These are phyloP conservation scores for Hypomesus transpacificus DNA, from an alignment of 2,113 vertebrate species.

Conservation along the genomic window DNA sequence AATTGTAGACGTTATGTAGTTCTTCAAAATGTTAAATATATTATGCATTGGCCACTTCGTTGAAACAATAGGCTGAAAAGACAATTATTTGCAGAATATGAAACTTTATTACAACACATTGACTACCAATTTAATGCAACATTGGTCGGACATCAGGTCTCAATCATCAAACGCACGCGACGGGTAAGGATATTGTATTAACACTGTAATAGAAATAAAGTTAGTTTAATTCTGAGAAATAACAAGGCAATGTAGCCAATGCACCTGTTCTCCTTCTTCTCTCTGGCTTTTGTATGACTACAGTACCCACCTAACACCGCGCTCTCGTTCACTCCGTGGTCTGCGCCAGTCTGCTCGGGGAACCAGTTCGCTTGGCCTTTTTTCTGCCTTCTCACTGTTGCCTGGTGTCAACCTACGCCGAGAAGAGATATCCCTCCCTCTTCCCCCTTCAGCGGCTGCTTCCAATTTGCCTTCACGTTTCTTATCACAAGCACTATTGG, in stretches of 20 bases:
- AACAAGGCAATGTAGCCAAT: slow-evolving; percentile 41
- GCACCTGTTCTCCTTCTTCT: slow-evolving; percentile 70
- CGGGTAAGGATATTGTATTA: neutral
- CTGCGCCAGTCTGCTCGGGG: slow-evolving; percentile 73
- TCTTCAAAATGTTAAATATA: too few species aligned
- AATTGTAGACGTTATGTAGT: too few species aligned
- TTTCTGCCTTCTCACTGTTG: slow-evolving; percentile 71
- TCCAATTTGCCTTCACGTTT: slow-evolving; percentile 69
- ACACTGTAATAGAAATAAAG: neutral
- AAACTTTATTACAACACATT: neutral
- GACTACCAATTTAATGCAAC: neutral
- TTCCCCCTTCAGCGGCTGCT: slow-evolving; percentile 60
- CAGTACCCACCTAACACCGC: slow-evolving; percentile 73
- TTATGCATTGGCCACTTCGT: neutral
- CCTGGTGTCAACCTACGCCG: slow-evolving; percentile 77
- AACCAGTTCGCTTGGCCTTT: slow-evolving; percentile 73
- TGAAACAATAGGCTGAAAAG: neutral
- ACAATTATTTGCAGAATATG: neutral
- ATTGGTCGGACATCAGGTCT: neutral
- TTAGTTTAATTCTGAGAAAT: neutral
- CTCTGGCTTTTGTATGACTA: slow-evolving; percentile 55
- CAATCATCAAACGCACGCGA: too few species aligned
- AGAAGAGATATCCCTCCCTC: slow-evolving; percentile 72
- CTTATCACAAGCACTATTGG: slow-evolving; percentile 70
- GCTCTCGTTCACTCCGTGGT: slow-evolving; percentile 56